Percentiles rank a stretch among this genome's conserved stretches.
phyloP scores from a whole-genome alignment of 2,113 vertebrate genomes.

The Synodontis membranacea region DNA sequence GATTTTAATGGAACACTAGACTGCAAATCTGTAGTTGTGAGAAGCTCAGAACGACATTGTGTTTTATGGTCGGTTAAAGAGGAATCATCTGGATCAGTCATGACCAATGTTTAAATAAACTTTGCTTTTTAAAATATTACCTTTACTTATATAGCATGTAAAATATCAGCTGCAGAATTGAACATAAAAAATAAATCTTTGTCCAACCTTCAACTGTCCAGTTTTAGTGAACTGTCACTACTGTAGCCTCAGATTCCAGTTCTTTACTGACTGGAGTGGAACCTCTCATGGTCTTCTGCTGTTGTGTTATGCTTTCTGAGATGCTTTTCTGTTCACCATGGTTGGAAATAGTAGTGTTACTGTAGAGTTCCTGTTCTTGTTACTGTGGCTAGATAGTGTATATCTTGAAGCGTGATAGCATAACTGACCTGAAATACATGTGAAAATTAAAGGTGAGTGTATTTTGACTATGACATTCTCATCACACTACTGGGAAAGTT shows the following conservation, averaged over 20 bases:
- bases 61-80: neutral
- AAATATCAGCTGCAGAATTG: no score
- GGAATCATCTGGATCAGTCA: neutral
- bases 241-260: neutral
- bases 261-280: neutral
- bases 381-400: neutral
- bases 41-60: neutral
- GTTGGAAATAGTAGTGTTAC: neutral
- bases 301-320: neutral
- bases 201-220: neutral
- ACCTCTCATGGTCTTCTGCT: neutral
- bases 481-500: neutral
- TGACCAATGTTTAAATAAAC: neutral
- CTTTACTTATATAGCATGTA: neutral
- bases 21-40: neutral
- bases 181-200: no score
- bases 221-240: neutral
- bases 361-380: neutral
- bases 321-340: neutral
- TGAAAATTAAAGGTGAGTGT: neutral
- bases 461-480: neutral
- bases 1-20: no score
- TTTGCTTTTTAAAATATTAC: neutral
- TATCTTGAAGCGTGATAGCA: neutral
- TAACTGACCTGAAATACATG: neutral